Percentiles rank a stretch among this genome's conserved stretches.
Evolutionary conservation across 1,140 invertebrate genomes (phyloP).

Genomic region (Micrasema minimum): DNA sequence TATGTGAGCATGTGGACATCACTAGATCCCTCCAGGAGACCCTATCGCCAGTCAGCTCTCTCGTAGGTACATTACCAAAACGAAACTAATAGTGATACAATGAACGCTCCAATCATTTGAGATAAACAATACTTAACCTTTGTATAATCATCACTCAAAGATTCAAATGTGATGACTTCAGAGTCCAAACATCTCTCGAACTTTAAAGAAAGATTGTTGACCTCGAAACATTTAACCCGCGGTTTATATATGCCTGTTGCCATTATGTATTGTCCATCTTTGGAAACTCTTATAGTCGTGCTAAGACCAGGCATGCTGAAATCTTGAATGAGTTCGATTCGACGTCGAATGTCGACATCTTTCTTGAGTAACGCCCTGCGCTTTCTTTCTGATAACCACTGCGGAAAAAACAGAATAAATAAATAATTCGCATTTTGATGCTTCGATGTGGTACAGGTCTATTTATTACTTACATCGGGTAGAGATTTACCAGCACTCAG

Average conservation of each 20-base stretch:
- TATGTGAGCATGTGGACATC: too few relatives aligned
- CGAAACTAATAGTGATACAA: too few relatives aligned
- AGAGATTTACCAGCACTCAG: conserved; percentile 95
- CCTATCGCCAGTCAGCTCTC: too few relatives aligned
- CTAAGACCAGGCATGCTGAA: conserved; percentile 98
- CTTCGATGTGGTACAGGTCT: too few relatives aligned
- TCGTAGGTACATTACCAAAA: too few relatives aligned
- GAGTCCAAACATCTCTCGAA: conserved; percentile 99
- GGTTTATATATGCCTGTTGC: conserved; percentile 98
- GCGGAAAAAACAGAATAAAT: conserved; percentile 44
- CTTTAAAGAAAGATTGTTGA: conserved; percentile 95
- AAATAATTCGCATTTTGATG: conserved; percentile 21
- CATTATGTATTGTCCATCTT: conserved; percentile 92
- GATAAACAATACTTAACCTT: conserved; percentile 72
- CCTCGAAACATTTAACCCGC: conserved; percentile 94
- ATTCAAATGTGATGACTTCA: conserved; percentile 89
- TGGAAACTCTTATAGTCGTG: conserved; percentile 85
- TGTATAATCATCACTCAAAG: conserved; percentile 92
- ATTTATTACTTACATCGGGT: conserved; percentile 83
- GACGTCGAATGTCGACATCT: conserved; percentile 87
- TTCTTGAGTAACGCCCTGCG: conserved; percentile 87
- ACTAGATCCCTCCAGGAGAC: too few relatives aligned
- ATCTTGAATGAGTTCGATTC: conserved; percentile 98
- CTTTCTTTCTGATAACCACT: conserved; percentile 95
- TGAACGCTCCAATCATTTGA: too few relatives aligned